A percentile compares a stretch with the other conserved stretches of the same genome.
These are phyloP conservation scores for Hofmannophila pseudospretella DNA, from an alignment of 2,888 invertebrate species.

Conservation along the genomic window DNA sequence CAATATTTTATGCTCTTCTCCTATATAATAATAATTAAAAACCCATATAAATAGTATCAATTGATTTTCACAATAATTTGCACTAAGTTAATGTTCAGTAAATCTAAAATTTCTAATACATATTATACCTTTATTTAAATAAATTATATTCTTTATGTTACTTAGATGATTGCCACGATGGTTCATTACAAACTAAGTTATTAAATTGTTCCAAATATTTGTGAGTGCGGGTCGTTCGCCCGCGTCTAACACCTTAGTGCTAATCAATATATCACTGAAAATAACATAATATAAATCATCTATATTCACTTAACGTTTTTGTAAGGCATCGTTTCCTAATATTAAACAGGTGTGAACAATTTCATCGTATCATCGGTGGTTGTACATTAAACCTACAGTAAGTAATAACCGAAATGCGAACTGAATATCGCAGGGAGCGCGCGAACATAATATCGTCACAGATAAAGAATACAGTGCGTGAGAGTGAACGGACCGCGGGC, in stretches of 20 bases:
- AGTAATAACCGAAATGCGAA: constrained; percentile 41
- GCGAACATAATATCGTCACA: too few relatives aligned
- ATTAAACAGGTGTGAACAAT: constrained; percentile 68
- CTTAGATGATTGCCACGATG: constrained; percentile 73
- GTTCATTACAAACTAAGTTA: constrained; percentile 75
- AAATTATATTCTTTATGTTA: constrained; percentile 76
- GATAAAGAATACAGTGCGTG: too few relatives aligned
- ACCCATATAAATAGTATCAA: constrained; percentile 77
- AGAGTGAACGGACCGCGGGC: constrained; percentile 9
- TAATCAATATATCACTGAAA: constrained; percentile 70
- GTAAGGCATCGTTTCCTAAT: constrained; percentile 73
- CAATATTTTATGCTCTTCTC: constrained; percentile 73
- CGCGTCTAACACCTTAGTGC: constrained; percentile 58
- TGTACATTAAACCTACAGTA: constrained; percentile 64
- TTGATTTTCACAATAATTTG: constrained; percentile 77
- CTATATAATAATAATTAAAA: constrained; percentile 77
- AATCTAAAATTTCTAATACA: constrained; percentile 78
- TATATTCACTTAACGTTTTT: constrained; percentile 71
- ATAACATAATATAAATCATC: constrained; percentile 72
- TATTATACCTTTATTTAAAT: constrained; percentile 73
- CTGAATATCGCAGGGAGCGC: constrained; percentile 9
- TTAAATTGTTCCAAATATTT: constrained; percentile 71
- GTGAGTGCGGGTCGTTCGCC: constrained; percentile 56
- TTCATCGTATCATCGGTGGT: constrained; percentile 66
- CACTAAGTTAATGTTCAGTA: constrained; percentile 76